These are phyloP conservation scores for Macrotrachela quadricornifera DNA, from an alignment of 1,140 invertebrate species.

Conservation along the genomic window DNA sequence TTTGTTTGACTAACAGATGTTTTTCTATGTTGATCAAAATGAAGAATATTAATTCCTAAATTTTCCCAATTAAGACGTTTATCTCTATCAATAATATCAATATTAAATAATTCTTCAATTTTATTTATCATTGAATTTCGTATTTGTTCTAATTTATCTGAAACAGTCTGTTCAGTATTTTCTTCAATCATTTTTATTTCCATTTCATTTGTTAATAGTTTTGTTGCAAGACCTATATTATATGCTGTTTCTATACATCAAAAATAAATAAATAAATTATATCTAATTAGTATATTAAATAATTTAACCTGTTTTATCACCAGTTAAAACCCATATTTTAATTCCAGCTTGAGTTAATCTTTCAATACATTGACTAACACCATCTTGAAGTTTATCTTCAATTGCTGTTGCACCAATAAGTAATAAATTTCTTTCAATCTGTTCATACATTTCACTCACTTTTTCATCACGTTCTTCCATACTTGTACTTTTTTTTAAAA, in stretches of 20 bases:
- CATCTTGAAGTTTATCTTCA: conserved; percentile 96
- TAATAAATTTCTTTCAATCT: conserved; percentile 73
- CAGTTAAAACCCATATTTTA: conserved; percentile 95
- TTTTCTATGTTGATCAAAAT: background rate
- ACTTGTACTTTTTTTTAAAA: conserved; percentile 42
- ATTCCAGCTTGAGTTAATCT: conserved; percentile 73
- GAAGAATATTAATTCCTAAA: too few species aligned
- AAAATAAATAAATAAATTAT: too few species aligned
- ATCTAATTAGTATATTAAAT: too few species aligned
- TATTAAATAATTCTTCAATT: background rate
- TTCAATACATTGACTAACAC: conserved; percentile 82
- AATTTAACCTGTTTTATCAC: conserved; percentile 61
- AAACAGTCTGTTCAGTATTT: too few species aligned
- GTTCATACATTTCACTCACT: conserved; percentile 77
- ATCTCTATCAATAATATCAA: background rate
- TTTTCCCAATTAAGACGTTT: too few species aligned
- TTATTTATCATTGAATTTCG: background rate
- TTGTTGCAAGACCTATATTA: conserved; percentile 96
- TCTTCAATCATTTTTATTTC: background rate
- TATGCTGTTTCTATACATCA: conserved; percentile 74
- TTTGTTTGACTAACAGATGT: background rate
- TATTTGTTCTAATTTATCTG: background rate
- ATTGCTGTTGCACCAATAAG: conserved; percentile 82
- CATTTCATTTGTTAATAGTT: conserved; percentile 74
- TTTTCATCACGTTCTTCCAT: conserved; percentile 67